Evolutionary conservation across 2,113 vertebrate genomes (phyloP), one percentile per base, ranked within the genome.

Genomic region (Colossoma macropomum): DNA sequence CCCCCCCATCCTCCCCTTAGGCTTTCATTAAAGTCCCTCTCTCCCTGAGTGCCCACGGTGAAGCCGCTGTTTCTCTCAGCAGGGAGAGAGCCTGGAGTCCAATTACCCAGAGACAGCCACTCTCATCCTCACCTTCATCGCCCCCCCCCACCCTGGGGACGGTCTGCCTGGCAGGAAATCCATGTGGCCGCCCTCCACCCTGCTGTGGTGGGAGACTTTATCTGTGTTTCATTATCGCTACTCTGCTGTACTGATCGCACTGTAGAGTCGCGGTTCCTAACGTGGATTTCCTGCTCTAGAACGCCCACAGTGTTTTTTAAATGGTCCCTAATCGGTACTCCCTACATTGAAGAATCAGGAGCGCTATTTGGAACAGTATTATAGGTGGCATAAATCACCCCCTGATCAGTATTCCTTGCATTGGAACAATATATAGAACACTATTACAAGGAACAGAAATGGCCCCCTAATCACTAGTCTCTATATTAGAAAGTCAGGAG

Each of bases 1-100:
- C 17, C 16, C 12, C 25, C 34, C 17, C 45, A 10, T 8, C 17
- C 54, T 15, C 30, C 15, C n/a, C 59, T 13, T 13, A 66, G 62
- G 38, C 48, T 78, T 48, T 63, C 66, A 73, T 68, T 79, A 79
- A 59, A 75, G 13, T 32, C n/a, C 21, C 19, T 48, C 82, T 54
- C 13, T 50, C 16, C 25, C 75, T 62, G 21, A 62, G 74, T 30
- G 59, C 52, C 32, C 21, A 1, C 0, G 54, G 59, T n/a, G 30
- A 79, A 80, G 52, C 32, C 19, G 11, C 32, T 79, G 23, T 70
- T 71, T 27, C 38, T 59, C 25, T 48, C 48, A 71, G 30, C 19
- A 41, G 75, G 71, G 62, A 76, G 9, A 38, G 62, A 54, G 52
- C 45, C 21, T 30, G 10, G 52, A 30, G 32, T 38, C 48, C 32